Conservation (phyloP, 2,888 invertebrate species). For the Scotopteryx bipunctaria region DNA sequence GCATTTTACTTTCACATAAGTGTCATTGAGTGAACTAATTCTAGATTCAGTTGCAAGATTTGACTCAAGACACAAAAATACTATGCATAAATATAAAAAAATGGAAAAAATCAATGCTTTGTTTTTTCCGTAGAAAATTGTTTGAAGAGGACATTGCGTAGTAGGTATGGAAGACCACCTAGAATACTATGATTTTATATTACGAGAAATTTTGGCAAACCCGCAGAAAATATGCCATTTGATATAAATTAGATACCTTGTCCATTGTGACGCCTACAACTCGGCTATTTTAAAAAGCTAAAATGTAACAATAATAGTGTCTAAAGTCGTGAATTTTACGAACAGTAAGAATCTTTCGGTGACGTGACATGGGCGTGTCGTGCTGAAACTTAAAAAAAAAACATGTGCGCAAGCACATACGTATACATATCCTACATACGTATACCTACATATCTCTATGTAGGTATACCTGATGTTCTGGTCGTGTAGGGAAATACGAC, state of each 20-base stretch:
- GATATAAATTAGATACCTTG: constrained; percentile 34
- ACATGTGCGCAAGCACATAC: background rate
- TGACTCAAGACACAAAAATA: too few species aligned
- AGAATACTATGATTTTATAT: constrained; percentile 8
- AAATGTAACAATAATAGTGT: constrained; percentile 20
- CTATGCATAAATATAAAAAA: too few species aligned
- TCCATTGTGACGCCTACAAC: constrained; percentile 33
- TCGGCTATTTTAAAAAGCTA: constrained; percentile 32
- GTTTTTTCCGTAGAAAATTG: too few species aligned
- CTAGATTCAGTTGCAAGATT: too few species aligned
- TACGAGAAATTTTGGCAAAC: constrained; percentile 28
- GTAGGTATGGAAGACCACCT: too few species aligned
- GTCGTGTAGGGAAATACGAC: constrained; percentile 11
- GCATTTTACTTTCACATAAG: too few species aligned
- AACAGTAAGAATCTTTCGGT: constrained; percentile 28
- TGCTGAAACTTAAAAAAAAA: constrained; percentile 23
- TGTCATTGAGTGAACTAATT: too few species aligned
- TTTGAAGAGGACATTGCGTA: too few species aligned
- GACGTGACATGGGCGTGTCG: constrained; percentile 37
- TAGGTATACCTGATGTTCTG: background rate
- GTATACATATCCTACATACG: constrained; percentile 3
- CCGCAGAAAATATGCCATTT: constrained; percentile 19
- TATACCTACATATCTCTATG: constrained; percentile 7
- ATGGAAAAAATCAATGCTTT: too few species aligned
- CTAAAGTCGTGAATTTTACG: constrained; percentile 21